Conservation (phyloP, 2,113 vertebrate genomes). For the Forbesichthys agassizii region DNA sequence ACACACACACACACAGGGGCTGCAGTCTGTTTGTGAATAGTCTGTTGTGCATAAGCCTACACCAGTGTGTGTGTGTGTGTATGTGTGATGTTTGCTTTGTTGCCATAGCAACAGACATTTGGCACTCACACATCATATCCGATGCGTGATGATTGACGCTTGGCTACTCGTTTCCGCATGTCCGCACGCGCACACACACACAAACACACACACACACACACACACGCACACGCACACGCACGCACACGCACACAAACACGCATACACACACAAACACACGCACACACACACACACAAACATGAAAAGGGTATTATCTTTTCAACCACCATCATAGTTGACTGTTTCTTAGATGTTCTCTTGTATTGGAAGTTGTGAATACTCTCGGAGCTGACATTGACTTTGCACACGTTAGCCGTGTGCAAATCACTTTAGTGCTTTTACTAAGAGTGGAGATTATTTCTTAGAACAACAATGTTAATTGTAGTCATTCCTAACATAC, state of each 20-base stretch:
- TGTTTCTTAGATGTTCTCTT: constrained; percentile 14
- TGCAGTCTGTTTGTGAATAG: constrained; percentile 51
- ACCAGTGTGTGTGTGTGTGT: constrained; percentile 8
- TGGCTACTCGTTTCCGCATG: constrained; percentile 15
- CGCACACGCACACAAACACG: constrained; percentile 18
- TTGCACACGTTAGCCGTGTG: constrained; percentile 15
- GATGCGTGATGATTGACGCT: constrained; percentile 64
- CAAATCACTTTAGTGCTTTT: constrained; percentile 4
- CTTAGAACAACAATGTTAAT: background rate
- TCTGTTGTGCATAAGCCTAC: constrained; percentile 50
- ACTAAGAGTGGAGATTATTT: background rate
- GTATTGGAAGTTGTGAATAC: constrained; percentile 13
- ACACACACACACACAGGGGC: constrained; percentile 8
- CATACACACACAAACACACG: constrained; percentile 31
- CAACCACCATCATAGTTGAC: constrained; percentile 12
- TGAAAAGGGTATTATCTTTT: constrained; percentile 27
- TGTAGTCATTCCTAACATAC: background rate
- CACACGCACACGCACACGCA: constrained; percentile 26
- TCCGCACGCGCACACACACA: constrained; percentile 14
- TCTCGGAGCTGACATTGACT: constrained; percentile 1
- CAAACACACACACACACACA: constrained; percentile 24
- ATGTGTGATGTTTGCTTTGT: constrained; percentile 70
- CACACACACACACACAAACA: constrained; percentile 34
- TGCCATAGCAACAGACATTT: constrained; percentile 76
- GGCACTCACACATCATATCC: constrained; percentile 67